phyloP scores from a whole-genome alignment of 2,797 vertebrate genomes.

The Neoniphon sammara region DNA sequence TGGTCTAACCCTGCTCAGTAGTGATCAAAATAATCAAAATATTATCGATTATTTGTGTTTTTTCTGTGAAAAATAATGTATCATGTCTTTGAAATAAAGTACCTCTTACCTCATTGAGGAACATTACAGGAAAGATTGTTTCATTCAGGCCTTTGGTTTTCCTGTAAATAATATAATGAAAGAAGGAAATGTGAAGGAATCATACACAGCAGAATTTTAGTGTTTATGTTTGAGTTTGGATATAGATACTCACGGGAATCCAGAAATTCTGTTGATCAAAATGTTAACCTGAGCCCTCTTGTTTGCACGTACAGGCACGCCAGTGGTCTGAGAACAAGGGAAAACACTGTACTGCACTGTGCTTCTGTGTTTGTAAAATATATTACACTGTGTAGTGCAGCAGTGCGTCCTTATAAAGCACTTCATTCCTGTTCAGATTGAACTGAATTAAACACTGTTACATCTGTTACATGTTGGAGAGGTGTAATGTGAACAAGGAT shows the following conservation, averaged over 20 bases:
- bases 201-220: not conserved
- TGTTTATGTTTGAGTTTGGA: not conserved
- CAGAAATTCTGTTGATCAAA: constrained; percentile 55
- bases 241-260: constrained; percentile 77
- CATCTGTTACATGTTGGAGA: not conserved
- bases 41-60: not conserved
- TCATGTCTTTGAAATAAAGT: not conserved
- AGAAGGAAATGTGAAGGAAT: not conserved
- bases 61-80: not conserved
- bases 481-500: not conserved
- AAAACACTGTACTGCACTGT: not conserved
- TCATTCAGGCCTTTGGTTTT: constrained; percentile 67
- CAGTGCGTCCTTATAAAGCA: constrained; percentile 4
- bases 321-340: constrained; percentile 77
- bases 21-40: too few species aligned
- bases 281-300: constrained; percentile 86
- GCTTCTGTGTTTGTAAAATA: not conserved
- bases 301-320: constrained; percentile 82
- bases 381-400: constrained; percentile 49
- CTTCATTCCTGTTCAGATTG: not conserved
- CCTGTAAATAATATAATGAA: constrained; percentile 60
- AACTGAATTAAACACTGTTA: not conserved
- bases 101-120: constrained; percentile 82
- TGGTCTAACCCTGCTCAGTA: too few species aligned
- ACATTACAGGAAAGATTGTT: constrained; percentile 83